Conservation (phyloP, 2,888 invertebrate genomes). For the Tubulanus polymorphus region DNA sequence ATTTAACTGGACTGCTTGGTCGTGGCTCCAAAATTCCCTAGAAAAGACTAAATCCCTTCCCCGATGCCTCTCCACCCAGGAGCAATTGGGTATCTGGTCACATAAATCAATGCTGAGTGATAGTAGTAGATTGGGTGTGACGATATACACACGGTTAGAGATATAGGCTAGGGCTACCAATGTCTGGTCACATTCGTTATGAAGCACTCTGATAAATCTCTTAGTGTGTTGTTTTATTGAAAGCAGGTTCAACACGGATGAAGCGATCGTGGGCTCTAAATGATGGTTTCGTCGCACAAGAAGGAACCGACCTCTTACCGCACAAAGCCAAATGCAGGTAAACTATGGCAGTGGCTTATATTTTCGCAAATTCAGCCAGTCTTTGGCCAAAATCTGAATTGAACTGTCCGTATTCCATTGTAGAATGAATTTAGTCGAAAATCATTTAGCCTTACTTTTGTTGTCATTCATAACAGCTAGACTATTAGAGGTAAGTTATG, state of each 20-base stretch:
- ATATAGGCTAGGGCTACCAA: too few relatives aligned
- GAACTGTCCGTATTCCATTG: conserved; percentile 8
- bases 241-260: conserved; percentile 67
- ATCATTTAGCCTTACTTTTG: conserved; percentile 82
- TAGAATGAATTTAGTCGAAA: conserved; percentile 82
- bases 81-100: too few relatives aligned
- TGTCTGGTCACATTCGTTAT: too few relatives aligned
- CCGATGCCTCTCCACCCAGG: too few relatives aligned
- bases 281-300: conserved; percentile 92
- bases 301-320: conserved; percentile 80
- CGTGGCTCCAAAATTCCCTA: too few relatives aligned
- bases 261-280: conserved; percentile 81
- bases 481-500: conserved; percentile 62
- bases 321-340: conserved; percentile 69
- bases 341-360: neutral
- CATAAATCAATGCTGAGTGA: too few relatives aligned
- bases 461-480: conserved; percentile 85
- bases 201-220: too few relatives aligned
- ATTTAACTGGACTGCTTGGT: too few relatives aligned
- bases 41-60: too few relatives aligned
- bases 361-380: neutral
- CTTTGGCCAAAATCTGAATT: neutral
- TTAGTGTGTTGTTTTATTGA: neutral
- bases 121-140: too few relatives aligned
- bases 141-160: too few relatives aligned